Conservation (phyloP, 2,888 invertebrate species). For the Epinotia brunnichana region DNA sequence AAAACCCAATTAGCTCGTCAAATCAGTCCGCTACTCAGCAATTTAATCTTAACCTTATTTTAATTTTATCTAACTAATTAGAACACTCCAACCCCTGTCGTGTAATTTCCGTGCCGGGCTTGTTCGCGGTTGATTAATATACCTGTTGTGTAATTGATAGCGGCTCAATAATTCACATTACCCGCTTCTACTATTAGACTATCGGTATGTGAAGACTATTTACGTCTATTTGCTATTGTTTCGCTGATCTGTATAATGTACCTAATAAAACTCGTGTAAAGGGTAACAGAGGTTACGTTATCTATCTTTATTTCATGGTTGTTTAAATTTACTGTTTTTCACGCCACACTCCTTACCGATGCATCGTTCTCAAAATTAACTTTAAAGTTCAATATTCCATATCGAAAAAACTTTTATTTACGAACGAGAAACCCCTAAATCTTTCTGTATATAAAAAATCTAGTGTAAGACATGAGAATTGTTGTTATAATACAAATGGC, state of each 20-base stretch:
- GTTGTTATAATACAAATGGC: not conserved
- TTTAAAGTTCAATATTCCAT: not conserved
- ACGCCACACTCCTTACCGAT: not conserved
- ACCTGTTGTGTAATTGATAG: conserved; percentile 11
- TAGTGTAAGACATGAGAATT: not conserved
- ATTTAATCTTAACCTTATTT: no score
- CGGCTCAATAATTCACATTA: conserved; percentile 13
- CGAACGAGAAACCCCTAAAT: not conserved
- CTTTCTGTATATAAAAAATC: not conserved
- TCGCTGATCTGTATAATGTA: not conserved
- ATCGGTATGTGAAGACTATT: not conserved
- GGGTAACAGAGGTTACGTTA: not conserved
- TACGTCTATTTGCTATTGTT: not conserved
- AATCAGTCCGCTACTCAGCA: not conserved
- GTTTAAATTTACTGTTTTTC: not conserved
- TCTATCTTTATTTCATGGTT: not conserved
- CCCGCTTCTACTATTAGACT: not conserved
- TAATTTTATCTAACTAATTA: conserved; percentile 12
- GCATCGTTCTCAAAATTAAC: no score
- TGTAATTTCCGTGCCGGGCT: conserved; percentile 4
- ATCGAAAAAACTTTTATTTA: not conserved
- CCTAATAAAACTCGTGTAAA: not conserved
- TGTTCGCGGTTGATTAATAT: conserved; percentile 8
- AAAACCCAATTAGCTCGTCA: not conserved
- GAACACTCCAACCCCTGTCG: conserved; percentile 12